Evolutionary conservation across 2,888 invertebrate genomes (phyloP).

Genomic region (Druceiella hillmani): DNA sequence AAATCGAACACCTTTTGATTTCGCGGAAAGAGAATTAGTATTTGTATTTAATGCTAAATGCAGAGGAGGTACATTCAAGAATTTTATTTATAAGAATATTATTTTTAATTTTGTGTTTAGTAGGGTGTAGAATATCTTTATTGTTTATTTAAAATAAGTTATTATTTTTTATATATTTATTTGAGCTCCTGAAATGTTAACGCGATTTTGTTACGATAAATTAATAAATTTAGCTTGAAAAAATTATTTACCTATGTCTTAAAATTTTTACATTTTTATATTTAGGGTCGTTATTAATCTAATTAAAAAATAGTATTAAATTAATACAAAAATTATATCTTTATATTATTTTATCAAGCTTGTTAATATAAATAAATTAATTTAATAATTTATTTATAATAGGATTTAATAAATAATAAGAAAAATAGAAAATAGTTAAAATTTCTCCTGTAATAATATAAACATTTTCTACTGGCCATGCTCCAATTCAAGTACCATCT

Average conservation of each 20-base stretch:
- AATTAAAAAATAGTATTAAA: too few species aligned
- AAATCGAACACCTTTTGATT: conserved; percentile 74
- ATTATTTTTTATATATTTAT: conserved; percentile 58
- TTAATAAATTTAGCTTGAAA: conserved; percentile 66
- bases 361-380: conserved; percentile 55
- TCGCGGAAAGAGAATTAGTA: conserved; percentile 73
- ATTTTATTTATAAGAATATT: too few species aligned
- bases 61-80: conserved; percentile 61
- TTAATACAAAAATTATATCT: too few species aligned
- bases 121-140: too few species aligned
- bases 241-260: conserved; percentile 56
- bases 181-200: conserved; percentile 61
- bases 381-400: conserved; percentile 50
- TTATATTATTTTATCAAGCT: too few species aligned
- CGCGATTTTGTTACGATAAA: conserved; percentile 71
- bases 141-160: conserved; percentile 52
- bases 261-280: conserved; percentile 58
- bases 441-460: conserved; percentile 58
- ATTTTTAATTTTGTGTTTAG: too few species aligned
- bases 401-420: conserved; percentile 52
- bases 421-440: conserved; percentile 54
- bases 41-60: conserved; percentile 77
- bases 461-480: conserved; percentile 61
- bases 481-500: conserved; percentile 66
- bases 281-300: too few species aligned